Conservation (phyloP, 2,797 vertebrate genomes). For the Australoheros facetus region DNA sequence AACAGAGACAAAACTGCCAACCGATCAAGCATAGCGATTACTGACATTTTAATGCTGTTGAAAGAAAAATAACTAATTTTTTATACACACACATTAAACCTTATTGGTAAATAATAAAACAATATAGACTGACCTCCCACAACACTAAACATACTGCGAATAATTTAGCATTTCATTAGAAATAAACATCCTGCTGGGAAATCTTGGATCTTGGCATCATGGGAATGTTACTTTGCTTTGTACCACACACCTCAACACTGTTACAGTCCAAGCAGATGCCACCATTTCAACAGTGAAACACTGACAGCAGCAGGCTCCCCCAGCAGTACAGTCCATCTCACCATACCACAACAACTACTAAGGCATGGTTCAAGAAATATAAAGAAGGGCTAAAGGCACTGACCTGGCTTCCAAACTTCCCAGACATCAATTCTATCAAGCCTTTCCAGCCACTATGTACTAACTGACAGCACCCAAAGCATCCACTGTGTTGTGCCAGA, state of each 20-base stretch:
- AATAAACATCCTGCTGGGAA: not conserved
- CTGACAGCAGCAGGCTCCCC: not conserved
- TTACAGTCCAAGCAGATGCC: not conserved
- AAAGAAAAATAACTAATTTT: not conserved
- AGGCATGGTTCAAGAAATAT: not conserved
- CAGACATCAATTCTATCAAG: not conserved
- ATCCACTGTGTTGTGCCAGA: too few species aligned
- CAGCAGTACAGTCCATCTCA: not conserved
- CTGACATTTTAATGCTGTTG: not conserved
- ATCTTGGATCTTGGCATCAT: not conserved
- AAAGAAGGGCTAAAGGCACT: not conserved
- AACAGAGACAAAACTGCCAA: not conserved
- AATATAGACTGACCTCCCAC: not conserved
- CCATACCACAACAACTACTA: not conserved
- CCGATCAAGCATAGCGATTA: not conserved
- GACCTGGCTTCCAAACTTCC: not conserved
- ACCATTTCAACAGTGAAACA: not conserved
- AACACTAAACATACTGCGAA: not conserved
- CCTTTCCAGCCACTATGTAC: not conserved
- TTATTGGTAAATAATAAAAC: not conserved
- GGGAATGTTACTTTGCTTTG: not conserved
- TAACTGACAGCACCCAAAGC: not conserved
- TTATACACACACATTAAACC: too few species aligned
- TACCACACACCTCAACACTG: not conserved
- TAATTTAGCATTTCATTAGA: not conserved